Base-by-base conservation (phyloP, 2,797 vertebrate species). In the Phalloptychus januarius region DNA sequence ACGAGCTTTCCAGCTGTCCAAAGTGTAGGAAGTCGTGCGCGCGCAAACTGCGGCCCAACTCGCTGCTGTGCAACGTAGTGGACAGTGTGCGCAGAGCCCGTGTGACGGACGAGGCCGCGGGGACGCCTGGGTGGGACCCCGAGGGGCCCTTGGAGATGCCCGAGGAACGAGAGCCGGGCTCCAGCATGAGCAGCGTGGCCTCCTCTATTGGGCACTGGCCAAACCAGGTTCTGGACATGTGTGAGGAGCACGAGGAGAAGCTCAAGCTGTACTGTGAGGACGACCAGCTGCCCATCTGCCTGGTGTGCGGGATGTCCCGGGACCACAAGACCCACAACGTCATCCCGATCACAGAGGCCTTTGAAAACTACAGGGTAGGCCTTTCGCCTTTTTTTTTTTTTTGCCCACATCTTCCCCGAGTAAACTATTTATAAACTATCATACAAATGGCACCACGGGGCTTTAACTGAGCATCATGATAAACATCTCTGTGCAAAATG, bases 191-290 rank as follows among this genome's bases (percentile, higher is more conserved):
- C 89, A 93, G 92, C 82, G 10, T 92, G 74, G 84, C 85, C 42
- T 94, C 91, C 23, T 94, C 93, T 74, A 71, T 72, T 63, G 90
- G 93, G 0, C 88, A 85, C 81, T 94, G 92, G 91, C 90, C 90
- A 38, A 88, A 86, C 4, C 45, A 81, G 46, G 77, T 80, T 0
- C 1, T 80, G 61, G 93, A 94, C 67, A 85, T 94, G 89, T 96
- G 95, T 74, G 93, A 92, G 84, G 93, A 95, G 71, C 95, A 96
- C 8, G 94, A 95, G 74, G 95, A 96, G 92, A 95, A 92, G 81
- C 89, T 96, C 50, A 95, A 96, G 81, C 91, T 96, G 0, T 96
- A 93, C 88, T 96, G 95, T 12, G 95, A 95, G 84, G 94, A 95
- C 78, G 95, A 96, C 82, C 95, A 95, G 91, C 87, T 94, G 23